Evolutionary conservation across 2,888 invertebrate genomes (phyloP).

Genomic region (Hirtodrosophila alboralis): DNA sequence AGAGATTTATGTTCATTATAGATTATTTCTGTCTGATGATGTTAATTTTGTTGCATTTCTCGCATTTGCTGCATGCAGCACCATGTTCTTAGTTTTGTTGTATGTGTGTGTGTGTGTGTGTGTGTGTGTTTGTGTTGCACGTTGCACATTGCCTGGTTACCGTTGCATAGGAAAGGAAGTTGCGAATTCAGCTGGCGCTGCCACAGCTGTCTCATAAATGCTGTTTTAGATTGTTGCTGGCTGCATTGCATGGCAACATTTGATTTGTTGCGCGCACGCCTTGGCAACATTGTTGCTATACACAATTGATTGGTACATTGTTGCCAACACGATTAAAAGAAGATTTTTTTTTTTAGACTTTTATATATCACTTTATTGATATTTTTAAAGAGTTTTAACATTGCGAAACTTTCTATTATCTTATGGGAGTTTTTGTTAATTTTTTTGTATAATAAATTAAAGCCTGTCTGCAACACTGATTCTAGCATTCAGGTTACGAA

Average conservation of each 20-base stretch:
- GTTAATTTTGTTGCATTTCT: conserved; percentile 80
- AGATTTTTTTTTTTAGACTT: conserved; percentile 20
- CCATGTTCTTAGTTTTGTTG: conserved; percentile 23
- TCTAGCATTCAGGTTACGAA: too few species aligned
- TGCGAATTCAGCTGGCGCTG: conserved; percentile 60
- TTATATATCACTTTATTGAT: background rate
- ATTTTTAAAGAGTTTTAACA: too few species aligned
- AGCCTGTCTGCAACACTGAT: too few species aligned
- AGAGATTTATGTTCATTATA: conserved; percentile 80
- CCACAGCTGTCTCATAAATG: conserved; percentile 73
- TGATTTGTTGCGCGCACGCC: conserved; percentile 71
- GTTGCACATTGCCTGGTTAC: conserved; percentile 33
- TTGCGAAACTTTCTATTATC: too few species aligned
- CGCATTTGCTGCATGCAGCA: conserved; percentile 69
- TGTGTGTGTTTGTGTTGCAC: conserved; percentile 20
- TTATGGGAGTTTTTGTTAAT: too few species aligned
- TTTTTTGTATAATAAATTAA: too few species aligned
- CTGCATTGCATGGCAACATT: conserved; percentile 62
- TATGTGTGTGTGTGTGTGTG: conserved; percentile 18
- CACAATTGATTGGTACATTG: conserved; percentile 48
- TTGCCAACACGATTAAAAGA: conserved; percentile 52
- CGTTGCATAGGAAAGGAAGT: conserved; percentile 57
- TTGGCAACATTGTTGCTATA: conserved; percentile 70
- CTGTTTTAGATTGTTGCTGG: conserved; percentile 50
- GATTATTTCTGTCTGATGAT: conserved; percentile 80